Conservation (phyloP, 2,113 vertebrate species). For the Rafetus swinhoei region DNA sequence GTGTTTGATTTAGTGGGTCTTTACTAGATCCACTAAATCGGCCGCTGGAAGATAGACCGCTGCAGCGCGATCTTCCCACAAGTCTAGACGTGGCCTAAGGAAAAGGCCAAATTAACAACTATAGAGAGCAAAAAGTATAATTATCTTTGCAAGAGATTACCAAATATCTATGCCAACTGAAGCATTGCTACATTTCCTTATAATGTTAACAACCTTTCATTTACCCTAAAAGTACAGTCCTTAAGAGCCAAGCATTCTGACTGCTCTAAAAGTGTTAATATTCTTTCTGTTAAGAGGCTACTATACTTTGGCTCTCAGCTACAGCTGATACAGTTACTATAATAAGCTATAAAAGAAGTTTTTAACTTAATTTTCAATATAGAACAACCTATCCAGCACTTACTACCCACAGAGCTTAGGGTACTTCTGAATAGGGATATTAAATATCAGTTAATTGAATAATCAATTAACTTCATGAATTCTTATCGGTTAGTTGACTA, state of each 20-base stretch:
- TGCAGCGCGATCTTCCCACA: too few species aligned
- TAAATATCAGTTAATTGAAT: too few species aligned
- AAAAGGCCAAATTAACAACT: not conserved
- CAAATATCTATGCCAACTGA: not conserved
- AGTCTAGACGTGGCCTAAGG: not conserved
- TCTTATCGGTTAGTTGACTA: too few species aligned
- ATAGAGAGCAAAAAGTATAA: not conserved
- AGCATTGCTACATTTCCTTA: not conserved
- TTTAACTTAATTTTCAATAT: not conserved
- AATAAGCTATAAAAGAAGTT: not conserved
- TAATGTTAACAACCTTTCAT: not conserved
- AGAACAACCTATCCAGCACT: not conserved
- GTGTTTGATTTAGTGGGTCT: too few species aligned
- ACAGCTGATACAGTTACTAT: not conserved
- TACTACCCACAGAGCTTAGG: not conserved
- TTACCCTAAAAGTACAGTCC: not conserved
- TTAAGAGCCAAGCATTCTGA: accelerated
- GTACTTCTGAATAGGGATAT: too few species aligned
- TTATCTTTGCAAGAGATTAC: not conserved
- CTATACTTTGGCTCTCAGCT: not conserved
- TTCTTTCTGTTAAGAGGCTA: not conserved
- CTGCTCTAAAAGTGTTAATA: accelerated
- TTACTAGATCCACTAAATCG: too few species aligned
- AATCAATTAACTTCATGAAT: too few species aligned
- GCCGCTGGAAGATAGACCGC: too few species aligned